Evolutionary conservation across 1,140 invertebrate genomes (phyloP).

Genomic region (Drosophila funebris): DNA sequence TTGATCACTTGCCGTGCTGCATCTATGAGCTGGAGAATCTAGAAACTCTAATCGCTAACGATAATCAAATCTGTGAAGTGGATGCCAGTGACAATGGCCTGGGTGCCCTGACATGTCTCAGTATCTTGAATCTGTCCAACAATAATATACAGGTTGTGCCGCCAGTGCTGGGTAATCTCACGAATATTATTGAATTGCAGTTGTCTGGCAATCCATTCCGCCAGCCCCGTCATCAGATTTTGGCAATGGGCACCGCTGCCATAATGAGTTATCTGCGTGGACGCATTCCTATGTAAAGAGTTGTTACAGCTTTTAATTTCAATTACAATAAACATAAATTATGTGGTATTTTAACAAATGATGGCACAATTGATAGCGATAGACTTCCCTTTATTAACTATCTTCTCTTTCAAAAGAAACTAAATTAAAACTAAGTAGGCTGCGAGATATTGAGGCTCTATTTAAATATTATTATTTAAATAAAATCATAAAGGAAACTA

Average conservation of each 20-base stretch:
- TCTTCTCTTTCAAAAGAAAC: too few relatives aligned
- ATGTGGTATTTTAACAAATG: too few relatives aligned
- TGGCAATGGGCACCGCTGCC: slow-evolving; percentile 91
- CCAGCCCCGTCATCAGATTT: slow-evolving; percentile 91
- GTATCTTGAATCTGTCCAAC: slow-evolving; percentile 91
- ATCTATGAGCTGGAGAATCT: slow-evolving; percentile 46
- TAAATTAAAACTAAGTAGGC: too few relatives aligned
- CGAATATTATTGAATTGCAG: slow-evolving; percentile 87
- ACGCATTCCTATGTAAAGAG: slow-evolving; percentile 86
- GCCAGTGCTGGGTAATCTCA: slow-evolving; percentile 91
- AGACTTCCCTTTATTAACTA: too few relatives aligned
- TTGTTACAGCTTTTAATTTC: background rate
- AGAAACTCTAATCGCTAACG: slow-evolving; percentile 39
- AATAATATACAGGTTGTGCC: slow-evolving; percentile 92
- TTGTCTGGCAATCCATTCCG: slow-evolving; percentile 93
- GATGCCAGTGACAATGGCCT: slow-evolving; percentile 87
- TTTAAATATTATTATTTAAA: too few relatives aligned
- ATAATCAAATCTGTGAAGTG: slow-evolving; percentile 89
- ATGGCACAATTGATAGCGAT: too few relatives aligned
- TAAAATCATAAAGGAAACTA: background rate
- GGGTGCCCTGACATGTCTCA: slow-evolving; percentile 86
- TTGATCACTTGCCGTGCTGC: slow-evolving; percentile 44
- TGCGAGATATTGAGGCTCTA: background rate
- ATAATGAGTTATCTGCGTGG: slow-evolving; percentile 92
- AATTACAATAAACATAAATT: background rate